Conservation (phyloP, 2,113 vertebrate genomes). For the Sclerurus mexicanus region DNA sequence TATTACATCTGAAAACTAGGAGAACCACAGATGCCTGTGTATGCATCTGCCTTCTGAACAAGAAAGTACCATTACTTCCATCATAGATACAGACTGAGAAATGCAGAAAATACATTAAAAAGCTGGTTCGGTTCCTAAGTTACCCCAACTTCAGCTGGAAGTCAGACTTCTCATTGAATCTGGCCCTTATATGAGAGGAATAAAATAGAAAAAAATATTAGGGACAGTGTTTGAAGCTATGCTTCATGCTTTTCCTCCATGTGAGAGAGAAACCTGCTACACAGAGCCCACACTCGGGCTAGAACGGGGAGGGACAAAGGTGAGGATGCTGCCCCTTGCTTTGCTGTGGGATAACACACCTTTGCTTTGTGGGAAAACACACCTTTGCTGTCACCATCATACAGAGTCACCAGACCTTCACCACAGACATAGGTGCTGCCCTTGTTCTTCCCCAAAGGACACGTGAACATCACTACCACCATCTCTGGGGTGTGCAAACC, state of each 20-base stretch:
- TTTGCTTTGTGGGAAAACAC: too few relatives aligned
- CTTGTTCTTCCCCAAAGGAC: background rate
- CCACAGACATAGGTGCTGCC: background rate
- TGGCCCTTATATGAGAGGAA: background rate
- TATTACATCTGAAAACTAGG: background rate
- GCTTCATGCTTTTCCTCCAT: background rate
- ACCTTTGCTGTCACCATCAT: background rate
- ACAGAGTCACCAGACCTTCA: background rate
- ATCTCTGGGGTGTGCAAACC: background rate
- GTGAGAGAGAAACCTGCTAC: background rate
- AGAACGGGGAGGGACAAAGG: background rate
- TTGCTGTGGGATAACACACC: background rate
- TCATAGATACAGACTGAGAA: background rate
- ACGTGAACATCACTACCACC: background rate
- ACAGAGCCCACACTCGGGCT: fast-evolving
- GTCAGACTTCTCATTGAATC: background rate
- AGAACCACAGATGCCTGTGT: background rate
- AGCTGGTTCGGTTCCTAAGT: background rate
- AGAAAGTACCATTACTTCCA: background rate
- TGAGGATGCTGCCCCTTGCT: fast-evolving
- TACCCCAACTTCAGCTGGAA: background rate
- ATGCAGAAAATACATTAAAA: background rate
- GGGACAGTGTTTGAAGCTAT: background rate
- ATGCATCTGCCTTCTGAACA: background rate
- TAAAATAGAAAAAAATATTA: background rate